Evolutionary conservation across 2,888 invertebrate genomes (phyloP).

Genomic region (Hypomecis punctinalis): DNA sequence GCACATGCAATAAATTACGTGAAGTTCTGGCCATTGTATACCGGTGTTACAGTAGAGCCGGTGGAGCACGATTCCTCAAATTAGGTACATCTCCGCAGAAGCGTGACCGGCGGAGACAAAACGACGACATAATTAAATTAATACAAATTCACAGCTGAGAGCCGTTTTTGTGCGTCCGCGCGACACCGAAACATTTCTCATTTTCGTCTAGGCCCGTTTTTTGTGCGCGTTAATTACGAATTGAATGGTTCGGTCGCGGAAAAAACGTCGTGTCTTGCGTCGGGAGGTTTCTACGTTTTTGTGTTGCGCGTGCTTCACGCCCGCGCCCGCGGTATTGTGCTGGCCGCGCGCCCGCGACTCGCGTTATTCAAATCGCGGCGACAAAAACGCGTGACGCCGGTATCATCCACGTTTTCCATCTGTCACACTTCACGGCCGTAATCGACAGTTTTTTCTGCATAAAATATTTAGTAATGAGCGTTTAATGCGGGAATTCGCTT

Average conservation of each 20-base stretch:
- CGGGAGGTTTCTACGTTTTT: constrained; percentile 50
- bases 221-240: constrained; percentile 78
- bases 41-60: not conserved
- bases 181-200: constrained; percentile 78
- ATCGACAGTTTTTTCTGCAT: constrained; percentile 27
- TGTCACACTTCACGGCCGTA: constrained; percentile 33
- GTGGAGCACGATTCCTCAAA: constrained; percentile 31
- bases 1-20: not conserved
- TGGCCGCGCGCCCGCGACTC: constrained; percentile 15
- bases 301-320: constrained; percentile 74
- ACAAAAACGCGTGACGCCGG: constrained; percentile 33
- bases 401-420: constrained; percentile 30
- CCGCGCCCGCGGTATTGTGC: constrained; percentile 34
- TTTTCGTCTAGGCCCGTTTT: constrained; percentile 74
- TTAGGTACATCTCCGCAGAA: constrained; percentile 25
- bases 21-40: not conserved
- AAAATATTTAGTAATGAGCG: constrained; percentile 23
- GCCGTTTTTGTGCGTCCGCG: constrained; percentile 60
- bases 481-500: constrained; percentile 32
- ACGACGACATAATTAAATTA: constrained; percentile 77
- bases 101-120: constrained; percentile 63
- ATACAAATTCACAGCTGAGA: constrained; percentile 65
- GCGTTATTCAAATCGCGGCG: constrained; percentile 31
- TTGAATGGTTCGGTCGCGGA: constrained; percentile 67
- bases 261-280: constrained; percentile 50